Conservation (phyloP, 1,140 invertebrate genomes). For the Druon quercuslanigerum region DNA sequence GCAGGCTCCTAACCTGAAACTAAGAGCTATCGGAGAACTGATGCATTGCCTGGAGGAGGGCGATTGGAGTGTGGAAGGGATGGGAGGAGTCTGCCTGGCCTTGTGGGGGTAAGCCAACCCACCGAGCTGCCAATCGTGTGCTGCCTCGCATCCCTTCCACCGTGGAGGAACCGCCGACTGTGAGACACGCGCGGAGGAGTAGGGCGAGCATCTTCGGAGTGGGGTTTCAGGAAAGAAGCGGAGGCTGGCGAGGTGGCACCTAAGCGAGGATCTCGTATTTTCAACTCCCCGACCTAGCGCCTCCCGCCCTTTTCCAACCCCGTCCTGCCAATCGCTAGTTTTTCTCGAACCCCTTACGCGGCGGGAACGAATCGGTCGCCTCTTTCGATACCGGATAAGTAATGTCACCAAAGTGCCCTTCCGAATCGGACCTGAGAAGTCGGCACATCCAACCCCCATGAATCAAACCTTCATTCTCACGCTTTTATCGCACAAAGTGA, state of each 20-base stretch:
- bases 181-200: slow-evolving; percentile 42
- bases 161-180: slow-evolving; percentile 51
- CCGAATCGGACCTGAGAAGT: not conserved
- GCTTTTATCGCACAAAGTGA: slow-evolving; percentile 31
- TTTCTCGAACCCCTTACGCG: slow-evolving; percentile 57
- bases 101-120: slow-evolving; percentile 66
- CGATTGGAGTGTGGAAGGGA: slow-evolving; percentile 61
- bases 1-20: slow-evolving; percentile 77
- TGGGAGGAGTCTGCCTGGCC: slow-evolving; percentile 51
- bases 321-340: slow-evolving; percentile 72
- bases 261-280: slow-evolving; percentile 69
- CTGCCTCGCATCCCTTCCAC: slow-evolving; percentile 49
- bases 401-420: slow-evolving; percentile 54
- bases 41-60: slow-evolving; percentile 74
- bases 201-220: slow-evolving; percentile 40
- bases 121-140: slow-evolving; percentile 59
- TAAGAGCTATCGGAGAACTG: slow-evolving; percentile 75
- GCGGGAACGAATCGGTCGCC: slow-evolving; percentile 60
- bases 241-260: slow-evolving; percentile 74
- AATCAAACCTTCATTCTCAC: slow-evolving; percentile 43
- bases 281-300: slow-evolving; percentile 66
- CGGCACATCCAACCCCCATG: slow-evolving; percentile 32
- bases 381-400: slow-evolving; percentile 53
- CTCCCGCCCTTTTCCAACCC: slow-evolving; percentile 72
- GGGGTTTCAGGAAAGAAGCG: slow-evolving; percentile 66